Percentiles rank a stretch among this genome's conserved stretches.
Evolutionary conservation across 2,888 invertebrate genomes (phyloP).

Genomic region (Augochlorella aurata): DNA sequence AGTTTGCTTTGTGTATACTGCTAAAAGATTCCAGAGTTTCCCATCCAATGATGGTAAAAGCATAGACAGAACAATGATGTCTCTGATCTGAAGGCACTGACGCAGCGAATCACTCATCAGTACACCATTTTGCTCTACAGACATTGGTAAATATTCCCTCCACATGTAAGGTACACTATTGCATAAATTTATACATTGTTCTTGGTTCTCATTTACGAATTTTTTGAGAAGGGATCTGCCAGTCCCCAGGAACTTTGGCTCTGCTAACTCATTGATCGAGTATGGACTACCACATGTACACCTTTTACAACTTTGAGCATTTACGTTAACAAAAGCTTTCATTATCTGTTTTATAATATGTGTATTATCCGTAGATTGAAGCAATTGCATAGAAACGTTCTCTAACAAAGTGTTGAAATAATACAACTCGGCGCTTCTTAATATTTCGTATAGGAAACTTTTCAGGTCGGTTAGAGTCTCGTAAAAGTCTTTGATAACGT

Average conservation of each 20-base stretch:
- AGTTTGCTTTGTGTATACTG: slow-evolving; percentile 84
- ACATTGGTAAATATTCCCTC: slow-evolving; percentile 84
- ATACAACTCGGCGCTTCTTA: slow-evolving; percentile 74
- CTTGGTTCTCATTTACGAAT: slow-evolving; percentile 82
- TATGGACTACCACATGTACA: slow-evolving; percentile 86
- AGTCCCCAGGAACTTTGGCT: slow-evolving; percentile 83
- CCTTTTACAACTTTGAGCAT: slow-evolving; percentile 82
- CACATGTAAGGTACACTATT: slow-evolving; percentile 86
- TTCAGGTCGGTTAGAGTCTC: slow-evolving; percentile 67
- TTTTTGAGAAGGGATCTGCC: slow-evolving; percentile 84
- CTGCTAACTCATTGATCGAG: slow-evolving; percentile 82
- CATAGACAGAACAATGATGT: slow-evolving; percentile 83
- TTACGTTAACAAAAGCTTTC: slow-evolving; percentile 84
- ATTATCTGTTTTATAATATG: slow-evolving; percentile 75
- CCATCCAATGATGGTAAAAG: slow-evolving; percentile 84
- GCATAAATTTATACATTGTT: slow-evolving; percentile 83
- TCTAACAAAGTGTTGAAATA: slow-evolving; percentile 76
- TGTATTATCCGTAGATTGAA: slow-evolving; percentile 63
- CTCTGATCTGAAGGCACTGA: slow-evolving; percentile 85
- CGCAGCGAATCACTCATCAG: slow-evolving; percentile 83
- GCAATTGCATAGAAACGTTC: slow-evolving; percentile 65
- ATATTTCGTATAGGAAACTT: slow-evolving; percentile 71
- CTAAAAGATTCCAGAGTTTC: slow-evolving; percentile 85
- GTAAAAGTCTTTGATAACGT: slow-evolving; percentile 68
- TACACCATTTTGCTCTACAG: slow-evolving; percentile 82